Percentiles rank a stretch among this genome's conserved stretches.
These are phyloP conservation scores for Crotalus horridus DNA, from an alignment of 2,113 vertebrate species.

Conservation along the genomic window DNA sequence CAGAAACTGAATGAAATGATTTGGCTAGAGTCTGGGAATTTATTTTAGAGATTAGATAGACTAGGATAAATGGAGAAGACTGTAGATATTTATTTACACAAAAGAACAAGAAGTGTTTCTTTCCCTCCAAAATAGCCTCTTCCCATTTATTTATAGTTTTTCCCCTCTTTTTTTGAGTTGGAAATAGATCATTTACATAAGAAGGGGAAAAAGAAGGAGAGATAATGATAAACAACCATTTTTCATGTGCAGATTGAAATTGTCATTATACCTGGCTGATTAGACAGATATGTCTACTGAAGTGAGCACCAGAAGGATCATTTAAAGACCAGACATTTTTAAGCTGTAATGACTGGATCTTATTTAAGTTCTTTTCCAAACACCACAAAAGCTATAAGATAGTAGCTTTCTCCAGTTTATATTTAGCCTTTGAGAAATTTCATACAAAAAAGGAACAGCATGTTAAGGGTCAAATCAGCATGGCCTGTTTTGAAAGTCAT, in stretches of 20 bases:
- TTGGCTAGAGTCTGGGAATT: slow-evolving; percentile 25
- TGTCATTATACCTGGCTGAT: slow-evolving; percentile 56
- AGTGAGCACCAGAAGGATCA: slow-evolving; percentile 47
- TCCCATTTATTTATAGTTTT: slow-evolving; percentile 55
- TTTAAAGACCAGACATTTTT: slow-evolving; percentile 54
- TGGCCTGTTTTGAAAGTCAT: neutral
- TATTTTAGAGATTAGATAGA: slow-evolving; percentile 54
- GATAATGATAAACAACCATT: slow-evolving; percentile 56
- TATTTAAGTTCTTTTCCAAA: slow-evolving; percentile 28
- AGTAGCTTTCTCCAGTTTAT: slow-evolving; percentile 14
- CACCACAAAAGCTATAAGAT: neutral
- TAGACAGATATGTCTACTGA: slow-evolving; percentile 54
- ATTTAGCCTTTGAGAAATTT: neutral
- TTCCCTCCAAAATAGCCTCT: slow-evolving; percentile 52
- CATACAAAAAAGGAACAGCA: slow-evolving; percentile 9
- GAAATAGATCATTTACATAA: slow-evolving; percentile 57
- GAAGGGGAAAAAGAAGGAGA: slow-evolving; percentile 28
- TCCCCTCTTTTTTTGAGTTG: slow-evolving; percentile 12
- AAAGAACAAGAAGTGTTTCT: slow-evolving; percentile 41
- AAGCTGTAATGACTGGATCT: slow-evolving; percentile 28
- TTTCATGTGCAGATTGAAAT: slow-evolving; percentile 50
- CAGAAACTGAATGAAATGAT: neutral
- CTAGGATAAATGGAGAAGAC: slow-evolving; percentile 49
- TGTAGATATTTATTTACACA: slow-evolving; percentile 54
- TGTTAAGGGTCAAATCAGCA: slow-evolving; percentile 11